A percentile compares a stretch with the other conserved stretches of the same genome.
These are phyloP conservation scores for Uromys caudimaculatus DNA, from an alignment of 2,797 vertebrate genomes.

Conservation along the genomic window DNA sequence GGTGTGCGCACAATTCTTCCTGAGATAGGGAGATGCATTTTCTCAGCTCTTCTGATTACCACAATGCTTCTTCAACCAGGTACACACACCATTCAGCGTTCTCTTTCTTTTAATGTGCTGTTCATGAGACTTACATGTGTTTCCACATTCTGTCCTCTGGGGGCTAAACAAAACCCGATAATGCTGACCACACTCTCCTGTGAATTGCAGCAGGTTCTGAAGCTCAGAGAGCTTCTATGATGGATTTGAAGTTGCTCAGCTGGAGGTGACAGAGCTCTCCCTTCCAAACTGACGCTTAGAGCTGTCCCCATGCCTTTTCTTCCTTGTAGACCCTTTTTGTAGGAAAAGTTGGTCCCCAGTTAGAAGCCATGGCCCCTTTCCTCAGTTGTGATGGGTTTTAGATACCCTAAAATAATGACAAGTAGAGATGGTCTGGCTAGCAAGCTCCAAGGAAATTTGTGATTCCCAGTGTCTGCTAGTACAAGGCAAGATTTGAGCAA, in stretches of 20 bases:
- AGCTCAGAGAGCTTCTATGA: not conserved
- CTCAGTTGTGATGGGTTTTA: not conserved
- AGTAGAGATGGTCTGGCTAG: not conserved
- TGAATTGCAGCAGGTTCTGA: not conserved
- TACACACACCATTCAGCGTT: too few relatives aligned
- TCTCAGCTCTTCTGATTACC: not conserved
- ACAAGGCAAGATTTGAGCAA: not conserved
- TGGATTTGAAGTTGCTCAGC: not conserved
- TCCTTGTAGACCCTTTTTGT: not conserved
- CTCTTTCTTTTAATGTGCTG: not conserved
- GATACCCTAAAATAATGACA: not conserved
- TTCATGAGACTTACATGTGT: not conserved
- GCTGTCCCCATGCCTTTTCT: not conserved
- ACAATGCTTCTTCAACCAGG: rapidly evolving
- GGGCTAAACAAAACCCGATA: not conserved
- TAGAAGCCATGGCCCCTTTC: not conserved
- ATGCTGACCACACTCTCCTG: not conserved
- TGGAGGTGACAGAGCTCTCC: not conserved
- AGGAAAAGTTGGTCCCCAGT: not conserved
- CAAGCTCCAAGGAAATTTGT: not conserved
- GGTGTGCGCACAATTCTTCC: not conserved
- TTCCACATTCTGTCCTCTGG: not conserved
- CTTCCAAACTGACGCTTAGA: not conserved
- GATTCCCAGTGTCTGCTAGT: not conserved
- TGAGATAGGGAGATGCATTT: not conserved